Percentiles rank a stretch among this genome's conserved stretches.
Evolutionary conservation across 64 coral and sea anemone species (phyloP).

Genomic region (Cladopsammia gracilis): DNA sequence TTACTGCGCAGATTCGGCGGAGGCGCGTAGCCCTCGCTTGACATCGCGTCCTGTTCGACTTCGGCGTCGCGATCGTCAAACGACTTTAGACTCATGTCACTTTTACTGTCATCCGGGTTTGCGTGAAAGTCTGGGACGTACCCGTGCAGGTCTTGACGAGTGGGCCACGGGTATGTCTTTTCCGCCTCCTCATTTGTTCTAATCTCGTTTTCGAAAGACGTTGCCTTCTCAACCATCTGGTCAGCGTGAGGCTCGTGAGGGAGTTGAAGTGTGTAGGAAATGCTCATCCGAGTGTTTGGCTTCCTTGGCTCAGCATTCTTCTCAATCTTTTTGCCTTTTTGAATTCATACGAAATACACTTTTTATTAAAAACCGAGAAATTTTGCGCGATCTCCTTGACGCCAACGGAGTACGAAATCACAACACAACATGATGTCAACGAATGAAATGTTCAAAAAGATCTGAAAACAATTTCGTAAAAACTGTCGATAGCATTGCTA

Average conservation of each 20-base stretch:
- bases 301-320: not conserved
- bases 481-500: too few relatives aligned
- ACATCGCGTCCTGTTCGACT: constrained; percentile 18
- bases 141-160: not conserved
- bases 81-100: constrained; percentile 26
- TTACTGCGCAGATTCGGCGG: not conserved
- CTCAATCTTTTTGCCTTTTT: constrained; percentile 24
- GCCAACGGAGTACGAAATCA: not conserved
- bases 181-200: not conserved
- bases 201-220: not conserved
- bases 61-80: not conserved
- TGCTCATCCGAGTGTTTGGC: constrained; percentile 30
- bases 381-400: not conserved
- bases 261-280: constrained; percentile 14
- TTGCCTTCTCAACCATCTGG: not conserved
- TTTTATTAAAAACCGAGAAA: not conserved
- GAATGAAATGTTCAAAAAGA: not conserved
- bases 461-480: not conserved
- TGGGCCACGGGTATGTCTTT: constrained; percentile 22
- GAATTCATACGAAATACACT: constrained; percentile 17
- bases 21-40: not conserved
- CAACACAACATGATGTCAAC: not conserved
- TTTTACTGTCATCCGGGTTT: not conserved
- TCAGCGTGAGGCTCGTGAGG: not conserved
- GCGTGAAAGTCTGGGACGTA: not conserved